Conservation (phyloP, 1,140 invertebrate genomes). For the Tetraneura akinire region DNA sequence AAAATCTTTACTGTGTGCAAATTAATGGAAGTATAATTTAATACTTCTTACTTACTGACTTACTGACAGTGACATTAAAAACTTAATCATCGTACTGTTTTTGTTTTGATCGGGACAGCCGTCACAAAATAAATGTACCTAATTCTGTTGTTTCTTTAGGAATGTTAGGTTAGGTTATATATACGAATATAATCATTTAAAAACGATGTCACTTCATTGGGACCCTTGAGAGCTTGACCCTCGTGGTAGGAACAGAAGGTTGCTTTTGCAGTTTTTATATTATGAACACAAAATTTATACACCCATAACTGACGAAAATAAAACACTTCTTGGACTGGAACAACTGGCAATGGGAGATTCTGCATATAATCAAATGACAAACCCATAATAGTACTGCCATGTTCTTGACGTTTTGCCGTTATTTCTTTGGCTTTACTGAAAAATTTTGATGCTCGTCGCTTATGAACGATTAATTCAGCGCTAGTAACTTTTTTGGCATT, state of each 20-base stretch:
- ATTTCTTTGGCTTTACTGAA: constrained; percentile 54
- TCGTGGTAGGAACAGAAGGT: constrained; percentile 55
- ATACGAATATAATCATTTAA: constrained; percentile 35
- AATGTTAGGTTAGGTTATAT: no score
- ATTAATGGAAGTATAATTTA: no score
- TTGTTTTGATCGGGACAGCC: constrained; percentile 52
- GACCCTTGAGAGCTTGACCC: constrained; percentile 54
- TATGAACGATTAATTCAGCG: constrained; percentile 56
- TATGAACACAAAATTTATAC: constrained; percentile 54
- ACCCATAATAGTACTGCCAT: constrained; percentile 52
- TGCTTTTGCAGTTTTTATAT: constrained; percentile 53
- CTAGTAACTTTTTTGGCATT: constrained; percentile 55
- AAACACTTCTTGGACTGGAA: constrained; percentile 55
- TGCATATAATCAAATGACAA: constrained; percentile 55
- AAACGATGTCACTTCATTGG: constrained; percentile 54
- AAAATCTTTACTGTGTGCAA: no score
- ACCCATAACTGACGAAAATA: constrained; percentile 54
- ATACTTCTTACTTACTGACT: no score
- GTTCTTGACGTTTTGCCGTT: constrained; percentile 53
- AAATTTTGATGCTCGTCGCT: constrained; percentile 55
- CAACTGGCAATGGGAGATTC: constrained; percentile 52
- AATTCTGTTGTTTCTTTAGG: constrained; percentile 54
- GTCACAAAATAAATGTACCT: constrained; percentile 56
- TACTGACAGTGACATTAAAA: constrained; percentile 48
- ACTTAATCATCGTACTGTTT: constrained; percentile 51